phyloP scores from a whole-genome alignment of 2,797 vertebrate species.

The Trematomus bernacchii region DNA sequence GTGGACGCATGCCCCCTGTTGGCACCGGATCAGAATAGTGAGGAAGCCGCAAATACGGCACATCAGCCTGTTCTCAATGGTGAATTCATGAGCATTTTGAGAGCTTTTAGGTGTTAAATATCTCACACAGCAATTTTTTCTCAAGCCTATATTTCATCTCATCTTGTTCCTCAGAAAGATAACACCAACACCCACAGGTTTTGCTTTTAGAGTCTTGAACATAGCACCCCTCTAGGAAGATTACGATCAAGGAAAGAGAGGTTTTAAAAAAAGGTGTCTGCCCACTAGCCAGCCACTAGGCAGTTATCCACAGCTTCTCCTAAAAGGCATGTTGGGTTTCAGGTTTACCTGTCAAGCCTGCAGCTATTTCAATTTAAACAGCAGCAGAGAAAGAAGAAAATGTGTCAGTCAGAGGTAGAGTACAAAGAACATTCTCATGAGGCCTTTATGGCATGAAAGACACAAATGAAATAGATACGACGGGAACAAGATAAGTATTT shows the following conservation, averaged over 20 bases:
- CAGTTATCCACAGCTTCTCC: slow-evolving; percentile 37
- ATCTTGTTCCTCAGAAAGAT: background rate
- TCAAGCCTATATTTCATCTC: background rate
- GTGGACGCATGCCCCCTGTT: slow-evolving; percentile 53
- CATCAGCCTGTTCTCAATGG: background rate
- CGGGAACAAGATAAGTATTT: background rate
- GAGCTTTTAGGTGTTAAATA: background rate
- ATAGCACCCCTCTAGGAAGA: slow-evolving; percentile 14
- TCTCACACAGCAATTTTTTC: background rate
- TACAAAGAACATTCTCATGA: slow-evolving; percentile 8
- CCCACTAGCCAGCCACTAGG: slow-evolving; percentile 19
- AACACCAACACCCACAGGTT: background rate
- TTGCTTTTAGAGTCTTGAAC: slow-evolving; percentile 15
- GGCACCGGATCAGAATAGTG: slow-evolving; percentile 21
- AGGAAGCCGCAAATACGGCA: background rate
- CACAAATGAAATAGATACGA: background rate
- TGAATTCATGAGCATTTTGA: background rate
- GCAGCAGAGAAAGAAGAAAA: slow-evolving; percentile 20
- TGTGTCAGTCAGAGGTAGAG: slow-evolving; percentile 18
- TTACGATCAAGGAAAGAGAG: slow-evolving; percentile 17
- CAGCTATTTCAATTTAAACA: slow-evolving; percentile 39
- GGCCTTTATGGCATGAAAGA: background rate
- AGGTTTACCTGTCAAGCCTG: slow-evolving; percentile 37
- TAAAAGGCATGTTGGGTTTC: slow-evolving; percentile 43
- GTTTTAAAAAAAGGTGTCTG: slow-evolving; percentile 1